Evolutionary conservation across 64 coral and sea anemone species (phyloP), one percentile per base, ranked within the genome.

Genomic region (Montipora foliosa): DNA sequence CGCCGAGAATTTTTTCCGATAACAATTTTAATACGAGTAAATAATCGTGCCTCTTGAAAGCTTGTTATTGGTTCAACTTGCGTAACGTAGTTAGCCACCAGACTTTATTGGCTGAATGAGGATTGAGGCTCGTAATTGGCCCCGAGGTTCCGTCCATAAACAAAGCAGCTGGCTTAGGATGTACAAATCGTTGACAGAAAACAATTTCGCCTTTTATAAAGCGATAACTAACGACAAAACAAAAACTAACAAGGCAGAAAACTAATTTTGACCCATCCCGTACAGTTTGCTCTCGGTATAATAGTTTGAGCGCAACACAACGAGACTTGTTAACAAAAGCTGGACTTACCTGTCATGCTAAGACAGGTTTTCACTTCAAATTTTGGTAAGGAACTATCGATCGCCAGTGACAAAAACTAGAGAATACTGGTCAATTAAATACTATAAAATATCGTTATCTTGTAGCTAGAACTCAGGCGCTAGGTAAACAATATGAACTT

Each of bases 401-500:
- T 67, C 59, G 24, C 16, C 19, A 15, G 24, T 10, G 3, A 13
- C 29, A 19, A 58, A 1, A 67, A 66, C 11, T 13, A 44, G 44
- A 7, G 50, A 15, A 58, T 8, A 16, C 81, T 84, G 61, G 81
- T 68, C 16, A 47, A 47, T n/a, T 37, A 19, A 8, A 82, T 20
- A 22, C 61, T 12, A 44, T 62, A 37, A 46, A 84, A 68, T 84
- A 60, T 68, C 71, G 62, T 71, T 86, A 49, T 69, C 66, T 86
- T 5, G 64, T 48, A 24, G 45, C 82, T 19, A 17, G 76, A 86
- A 68, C 64, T 71, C 16, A 20, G 37, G 81, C 81, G 64, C 66
- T 86, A 86, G 45, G 19, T 50, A 86, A 86, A 86, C 82, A 86
- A 86, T 49, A 50, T 10, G 16, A 50, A 6, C 60, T 86, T 48